These are phyloP conservation scores for Rambutsinella grinnellia DNA, from an alignment of 2,888 invertebrate species.

Conservation along the genomic window DNA sequence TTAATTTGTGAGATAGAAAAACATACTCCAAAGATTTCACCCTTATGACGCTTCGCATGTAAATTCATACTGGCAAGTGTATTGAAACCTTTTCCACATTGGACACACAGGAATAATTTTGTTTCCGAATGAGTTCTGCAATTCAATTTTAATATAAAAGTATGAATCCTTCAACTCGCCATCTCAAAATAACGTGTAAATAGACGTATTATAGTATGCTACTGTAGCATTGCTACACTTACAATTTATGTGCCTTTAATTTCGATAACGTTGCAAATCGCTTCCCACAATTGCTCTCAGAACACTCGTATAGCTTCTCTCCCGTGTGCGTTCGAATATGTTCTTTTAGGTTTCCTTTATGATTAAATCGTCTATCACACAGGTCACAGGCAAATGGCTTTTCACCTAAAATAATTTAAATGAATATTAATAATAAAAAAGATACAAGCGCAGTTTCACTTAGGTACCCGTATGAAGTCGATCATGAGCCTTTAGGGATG, in stretches of 20 bases:
- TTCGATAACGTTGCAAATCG: slow-evolving; percentile 60
- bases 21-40: slow-evolving; percentile 69
- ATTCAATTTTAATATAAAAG: too few species aligned
- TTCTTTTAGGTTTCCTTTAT: slow-evolving; percentile 83
- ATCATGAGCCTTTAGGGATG: slow-evolving; percentile 81
- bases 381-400: slow-evolving; percentile 78
- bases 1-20: neutral
- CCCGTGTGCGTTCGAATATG: slow-evolving; percentile 83
- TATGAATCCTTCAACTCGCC: too few species aligned
- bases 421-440: neutral
- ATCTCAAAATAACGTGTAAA: too few species aligned
- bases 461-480: slow-evolving; percentile 68
- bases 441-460: neutral
- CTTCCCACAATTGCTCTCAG: slow-evolving; percentile 73
- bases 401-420: slow-evolving; percentile 68
- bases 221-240: slow-evolving; percentile 2
- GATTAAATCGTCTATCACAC: slow-evolving; percentile 82
- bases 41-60: slow-evolving; percentile 78
- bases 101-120: slow-evolving; percentile 49
- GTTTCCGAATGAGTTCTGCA: slow-evolving; percentile 37
- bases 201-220: neutral
- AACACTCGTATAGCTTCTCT: slow-evolving; percentile 82
- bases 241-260: slow-evolving; percentile 60
- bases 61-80: slow-evolving; percentile 73
- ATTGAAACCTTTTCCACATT: slow-evolving; percentile 60